A percentile compares a stretch with the other conserved stretches of the same genome.
Conservation (phyloP, 2,113 vertebrate species). For the Esox niger region DNA sequence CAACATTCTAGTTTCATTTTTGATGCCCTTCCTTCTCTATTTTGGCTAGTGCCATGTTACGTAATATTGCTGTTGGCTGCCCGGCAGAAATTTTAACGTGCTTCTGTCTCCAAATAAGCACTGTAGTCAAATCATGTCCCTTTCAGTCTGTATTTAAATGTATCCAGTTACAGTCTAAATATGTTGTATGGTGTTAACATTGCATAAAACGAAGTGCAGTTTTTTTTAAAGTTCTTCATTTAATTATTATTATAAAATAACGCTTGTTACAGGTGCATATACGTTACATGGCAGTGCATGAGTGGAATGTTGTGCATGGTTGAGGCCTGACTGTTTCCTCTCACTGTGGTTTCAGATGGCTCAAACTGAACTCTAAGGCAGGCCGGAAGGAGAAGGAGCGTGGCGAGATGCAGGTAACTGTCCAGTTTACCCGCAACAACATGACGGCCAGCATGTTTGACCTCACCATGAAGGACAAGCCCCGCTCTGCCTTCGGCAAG, state of each 20-base stretch:
- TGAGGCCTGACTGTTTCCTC: constrained; percentile 11
- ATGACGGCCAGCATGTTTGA: constrained; percentile 98
- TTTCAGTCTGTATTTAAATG: not conserved
- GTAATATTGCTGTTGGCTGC: constrained; percentile 25
- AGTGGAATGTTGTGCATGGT: not conserved
- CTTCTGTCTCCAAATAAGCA: not conserved
- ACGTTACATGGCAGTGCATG: not conserved
- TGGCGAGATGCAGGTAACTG: constrained; percentile 85
- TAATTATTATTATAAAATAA: too few relatives aligned
- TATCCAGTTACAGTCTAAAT: not conserved
- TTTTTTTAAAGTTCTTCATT: too few relatives aligned
- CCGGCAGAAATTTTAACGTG: not conserved
- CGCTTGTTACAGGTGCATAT: too few relatives aligned
- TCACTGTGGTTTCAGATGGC: constrained; percentile 78
- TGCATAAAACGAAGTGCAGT: too few relatives aligned
- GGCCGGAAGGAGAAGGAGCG: constrained; percentile 95
- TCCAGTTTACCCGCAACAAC: constrained; percentile 90
- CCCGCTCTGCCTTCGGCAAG: constrained; percentile 88
- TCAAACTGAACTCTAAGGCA: constrained; percentile 87
- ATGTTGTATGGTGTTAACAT: constrained; percentile 8
- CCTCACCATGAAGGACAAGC: constrained; percentile 91
- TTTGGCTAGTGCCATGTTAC: constrained; percentile 33
- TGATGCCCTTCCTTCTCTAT: not conserved
- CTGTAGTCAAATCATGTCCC: not conserved
- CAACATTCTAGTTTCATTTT: not conserved